phyloP scores from a whole-genome alignment of 2,797 vertebrate genomes.

The Prionace glauca region DNA sequence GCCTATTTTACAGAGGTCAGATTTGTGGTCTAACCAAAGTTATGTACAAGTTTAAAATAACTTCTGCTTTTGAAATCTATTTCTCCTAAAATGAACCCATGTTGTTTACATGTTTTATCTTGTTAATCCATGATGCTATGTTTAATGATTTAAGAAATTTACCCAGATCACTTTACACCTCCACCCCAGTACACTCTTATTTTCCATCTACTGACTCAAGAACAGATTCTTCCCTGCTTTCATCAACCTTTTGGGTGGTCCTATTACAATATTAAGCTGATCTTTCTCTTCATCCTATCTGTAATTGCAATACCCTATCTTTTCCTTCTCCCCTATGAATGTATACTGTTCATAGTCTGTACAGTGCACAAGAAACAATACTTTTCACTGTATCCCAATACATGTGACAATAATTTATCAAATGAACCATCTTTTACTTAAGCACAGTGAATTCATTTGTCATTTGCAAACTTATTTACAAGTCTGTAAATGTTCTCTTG shows the following conservation, averaged over 20 bases:
- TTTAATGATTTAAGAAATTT: not conserved
- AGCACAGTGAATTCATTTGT: not conserved
- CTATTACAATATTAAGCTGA: no score
- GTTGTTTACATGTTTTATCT: not conserved
- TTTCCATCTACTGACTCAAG: not conserved
- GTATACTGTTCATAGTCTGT: no score
- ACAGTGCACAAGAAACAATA: no score
- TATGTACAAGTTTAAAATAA: not conserved
- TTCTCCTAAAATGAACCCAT: not conserved
- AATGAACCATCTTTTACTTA: not conserved
- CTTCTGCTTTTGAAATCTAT: not conserved
- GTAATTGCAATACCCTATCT: no score
- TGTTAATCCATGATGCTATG: not conserved
- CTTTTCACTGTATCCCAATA: no score
- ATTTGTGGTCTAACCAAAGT: not conserved
- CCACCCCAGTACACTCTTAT: not conserved
- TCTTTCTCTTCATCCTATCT: no score
- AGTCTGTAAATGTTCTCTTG: not conserved
- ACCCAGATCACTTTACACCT: not conserved
- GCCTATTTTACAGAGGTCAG: not conserved
- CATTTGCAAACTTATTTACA: not conserved
- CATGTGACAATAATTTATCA: no score
- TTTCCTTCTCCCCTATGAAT: no score
- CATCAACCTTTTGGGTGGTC: no score
- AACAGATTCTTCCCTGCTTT: no score